Conservation (phyloP, 2,888 invertebrate species). For the Zootermopsis nevadensis region DNA sequence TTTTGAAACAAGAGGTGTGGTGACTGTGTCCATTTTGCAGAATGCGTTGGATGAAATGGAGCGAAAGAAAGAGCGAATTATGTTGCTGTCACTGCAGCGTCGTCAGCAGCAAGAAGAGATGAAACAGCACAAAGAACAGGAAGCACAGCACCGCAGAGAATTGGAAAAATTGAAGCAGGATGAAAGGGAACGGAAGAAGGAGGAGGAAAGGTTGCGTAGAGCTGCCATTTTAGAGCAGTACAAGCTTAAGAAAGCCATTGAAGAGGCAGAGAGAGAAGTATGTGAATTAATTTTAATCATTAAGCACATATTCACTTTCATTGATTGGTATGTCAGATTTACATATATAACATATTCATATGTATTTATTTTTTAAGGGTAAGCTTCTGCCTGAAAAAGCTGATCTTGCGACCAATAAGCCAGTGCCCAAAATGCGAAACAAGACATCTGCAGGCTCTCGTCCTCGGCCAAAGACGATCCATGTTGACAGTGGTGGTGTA, state of each 20-base stretch:
- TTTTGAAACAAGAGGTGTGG: background rate
- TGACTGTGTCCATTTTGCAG: conserved; percentile 64
- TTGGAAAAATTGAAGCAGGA: conserved; percentile 81
- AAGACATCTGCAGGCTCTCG: conserved; percentile 69
- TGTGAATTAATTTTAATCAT: background rate
- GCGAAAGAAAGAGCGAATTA: conserved; percentile 90
- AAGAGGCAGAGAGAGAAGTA: conserved; percentile 85
- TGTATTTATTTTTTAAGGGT: conserved; percentile 68
- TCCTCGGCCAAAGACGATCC: conserved; percentile 90
- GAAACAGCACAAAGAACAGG: conserved; percentile 85
- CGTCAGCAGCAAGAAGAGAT: conserved; percentile 92
- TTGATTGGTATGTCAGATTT: too few species aligned
- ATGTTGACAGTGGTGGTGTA: conserved; percentile 81
- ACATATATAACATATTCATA: background rate
- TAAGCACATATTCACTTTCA: too few species aligned
- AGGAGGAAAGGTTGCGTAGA: conserved; percentile 88
- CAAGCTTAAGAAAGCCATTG: conserved; percentile 91
- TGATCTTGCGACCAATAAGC: conserved; percentile 71
- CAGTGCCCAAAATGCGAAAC: conserved; percentile 71
- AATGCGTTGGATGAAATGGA: conserved; percentile 91
- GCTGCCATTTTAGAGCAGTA: conserved; percentile 92
- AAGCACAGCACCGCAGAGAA: conserved; percentile 79
- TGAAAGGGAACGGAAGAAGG: conserved; percentile 73
- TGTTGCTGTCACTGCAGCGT: conserved; percentile 88
- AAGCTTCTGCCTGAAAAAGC: conserved; percentile 78